These are phyloP conservation scores for Falco naumanni DNA, from an alignment of 2,797 vertebrate genomes.

Conservation along the genomic window DNA sequence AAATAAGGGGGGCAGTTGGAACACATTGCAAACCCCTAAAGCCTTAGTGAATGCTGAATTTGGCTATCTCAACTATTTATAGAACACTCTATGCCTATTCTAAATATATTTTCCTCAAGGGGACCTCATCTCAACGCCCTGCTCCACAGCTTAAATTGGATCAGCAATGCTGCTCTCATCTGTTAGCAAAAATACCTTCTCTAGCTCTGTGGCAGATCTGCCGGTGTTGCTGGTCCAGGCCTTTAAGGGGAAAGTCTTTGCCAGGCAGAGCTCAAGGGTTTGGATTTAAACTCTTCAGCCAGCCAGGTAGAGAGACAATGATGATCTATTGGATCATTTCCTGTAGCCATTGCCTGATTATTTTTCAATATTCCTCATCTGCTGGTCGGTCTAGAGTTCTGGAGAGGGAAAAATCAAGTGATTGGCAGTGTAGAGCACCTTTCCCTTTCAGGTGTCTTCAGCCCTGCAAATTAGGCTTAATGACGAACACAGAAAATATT, in stretches of 20 bases:
- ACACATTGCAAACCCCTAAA: neutral
- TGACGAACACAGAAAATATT: neutral
- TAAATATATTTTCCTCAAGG: constrained; percentile 37
- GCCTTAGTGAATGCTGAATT: constrained; percentile 3
- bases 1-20: neutral
- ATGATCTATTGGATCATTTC: neutral
- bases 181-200: constrained; percentile 6
- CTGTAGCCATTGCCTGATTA: neutral
- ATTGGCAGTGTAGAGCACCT: neutral
- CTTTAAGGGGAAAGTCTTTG: neutral
- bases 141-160: constrained; percentile 20
- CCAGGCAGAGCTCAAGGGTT: neutral
- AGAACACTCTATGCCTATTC: constrained; percentile 10
- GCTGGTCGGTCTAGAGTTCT: neutral
- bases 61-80: constrained; percentile 37
- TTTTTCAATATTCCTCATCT: neutral
- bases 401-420: neutral
- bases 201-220: neutral
- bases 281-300: constrained; percentile 2
- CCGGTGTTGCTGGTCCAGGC: neutral
- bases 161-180: constrained; percentile 12
- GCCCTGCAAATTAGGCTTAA: neutral
- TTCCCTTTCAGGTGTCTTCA: neutral
- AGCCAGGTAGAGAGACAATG: neutral
- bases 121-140: constrained; percentile 8